Evolutionary conservation across 2,113 vertebrate species (phyloP), one percentile per base, ranked within the genome.

Genomic region (Sturnira hondurensis): DNA sequence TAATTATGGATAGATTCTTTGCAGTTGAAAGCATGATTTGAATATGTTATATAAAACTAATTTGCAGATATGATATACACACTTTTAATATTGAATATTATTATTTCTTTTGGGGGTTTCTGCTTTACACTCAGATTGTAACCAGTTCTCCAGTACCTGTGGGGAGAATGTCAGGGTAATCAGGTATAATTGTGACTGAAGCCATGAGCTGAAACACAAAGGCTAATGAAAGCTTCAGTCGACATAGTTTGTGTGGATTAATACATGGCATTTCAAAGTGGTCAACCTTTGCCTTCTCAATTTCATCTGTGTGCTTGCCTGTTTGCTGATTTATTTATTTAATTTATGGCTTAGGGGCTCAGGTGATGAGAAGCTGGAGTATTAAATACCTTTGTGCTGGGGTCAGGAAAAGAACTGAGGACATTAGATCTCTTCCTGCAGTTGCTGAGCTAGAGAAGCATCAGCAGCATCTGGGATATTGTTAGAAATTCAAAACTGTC

Each of bases 361-460:
- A 24, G 45, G 31, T 52, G 38, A 38, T 17, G 17, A 9, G 9
- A 78, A 45, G 20, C 10, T 16, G 26, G 3, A 8, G 2, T 4
- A 50, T 87, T 74, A 61, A 80, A 78, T 63, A 24, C 71, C 0
- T 67, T 4, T 0, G 7, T 6, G 14, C 43, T 19, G 52, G 63
- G 36, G 6, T 94, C 31, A 5, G 11, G 28, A 38, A 47, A 33
- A 87, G 22, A 5, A 10, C 52, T 8, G 26, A 84, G 71, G 56
- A 26, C 0, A 3, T 20, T 13, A 1, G 43, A 10, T 4, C 19
- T 76, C 68, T 68, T 5, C 7, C 33, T 43, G 0, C 16, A 4
- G 31, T 19, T 38, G 15, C 63, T 24, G 65, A 31, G 26, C 3
- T 4, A 7, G 16, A 7, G 16, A 36, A 20, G 45, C 9, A 4